Base-by-base conservation (phyloP, 2,113 vertebrate species). In the Callaeas wilsoni region DNA sequence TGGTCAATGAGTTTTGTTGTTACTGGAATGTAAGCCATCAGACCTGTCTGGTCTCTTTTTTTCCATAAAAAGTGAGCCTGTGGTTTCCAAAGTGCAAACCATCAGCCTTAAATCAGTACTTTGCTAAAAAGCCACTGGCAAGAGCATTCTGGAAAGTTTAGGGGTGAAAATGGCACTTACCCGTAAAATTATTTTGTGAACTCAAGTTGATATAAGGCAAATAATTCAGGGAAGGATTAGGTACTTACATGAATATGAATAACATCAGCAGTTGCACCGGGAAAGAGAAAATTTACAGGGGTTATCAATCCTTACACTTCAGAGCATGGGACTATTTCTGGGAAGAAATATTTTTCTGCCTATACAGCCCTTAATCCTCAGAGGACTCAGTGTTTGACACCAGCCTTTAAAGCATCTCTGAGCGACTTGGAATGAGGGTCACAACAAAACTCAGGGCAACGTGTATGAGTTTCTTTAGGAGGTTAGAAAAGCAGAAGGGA, bases 161-260 rank as follows among this genome's bases (percentile, higher is more conserved):
- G 62, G 84, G 80, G 75, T 81, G 78, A 84, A 92, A 92, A 89
- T 79, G 68, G 60, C 60, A 90, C 55, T 62, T 92, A 93, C 74
- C 78, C 77, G 30, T 78, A 59, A 95, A 92, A 93, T 95, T 87
- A 97, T 91, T 91, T 93, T 76, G 83, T 91, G 82, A 94, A 89
- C 29, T 90, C n/a, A 46, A 68, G 83, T 84, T 89, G 88, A 92
- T 90, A 92, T 78, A 87, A 94, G 69, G 91, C 92, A 94, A 93
- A 95, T 94, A 94, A 93, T 83, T 96, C 84, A 92, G 84, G 87
- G 87, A 93, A 89, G 78, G 90, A 87, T 95, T 85, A 88, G 92
- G 75, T 77, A 84, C 60, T 95, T 94, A 92, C 88, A 95, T 93
- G 94, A 95, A 92, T 95, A 93, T 95, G 91, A 97, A 94, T 94